phyloP scores from a whole-genome alignment of 2,888 invertebrate genomes.

The Crocallis elinguaria region DNA sequence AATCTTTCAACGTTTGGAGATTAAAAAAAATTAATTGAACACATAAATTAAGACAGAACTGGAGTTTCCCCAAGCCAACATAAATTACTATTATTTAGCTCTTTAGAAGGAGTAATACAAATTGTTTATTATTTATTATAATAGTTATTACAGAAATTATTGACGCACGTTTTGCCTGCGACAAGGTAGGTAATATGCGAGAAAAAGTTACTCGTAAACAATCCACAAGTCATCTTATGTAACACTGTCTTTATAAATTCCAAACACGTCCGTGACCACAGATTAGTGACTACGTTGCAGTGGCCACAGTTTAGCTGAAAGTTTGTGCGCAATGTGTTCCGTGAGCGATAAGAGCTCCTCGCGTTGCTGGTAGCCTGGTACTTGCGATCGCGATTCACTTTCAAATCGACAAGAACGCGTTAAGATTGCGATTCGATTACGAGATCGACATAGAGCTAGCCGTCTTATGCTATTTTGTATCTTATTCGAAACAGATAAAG shows the following conservation, averaged over 20 bases:
- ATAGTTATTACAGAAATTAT: slow-evolving; percentile 6
- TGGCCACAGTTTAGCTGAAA: slow-evolving; percentile 3
- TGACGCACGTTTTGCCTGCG: slow-evolving; percentile 1
- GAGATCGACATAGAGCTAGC: background rate
- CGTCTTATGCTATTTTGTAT: background rate
- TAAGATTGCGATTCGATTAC: slow-evolving; percentile 35
- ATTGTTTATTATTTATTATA: slow-evolving; percentile 9
- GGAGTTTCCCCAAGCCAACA: slow-evolving; percentile 1
- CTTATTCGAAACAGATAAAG: slow-evolving; percentile 13
- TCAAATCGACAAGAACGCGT: slow-evolving; percentile 60
- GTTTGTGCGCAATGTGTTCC: slow-evolving; percentile 1
- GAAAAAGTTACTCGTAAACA: slow-evolving; percentile 19
- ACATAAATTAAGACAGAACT: slow-evolving; percentile 13
- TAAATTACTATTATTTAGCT: background rate
- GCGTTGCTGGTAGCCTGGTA: slow-evolving; percentile 58
- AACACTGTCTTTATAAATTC: slow-evolving; percentile 22
- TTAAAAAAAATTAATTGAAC: slow-evolving; percentile 18
- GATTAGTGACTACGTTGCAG: background rate
- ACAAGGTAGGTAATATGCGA: slow-evolving; percentile 7
- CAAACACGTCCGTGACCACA: slow-evolving; percentile 11
- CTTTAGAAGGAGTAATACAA: slow-evolving; percentile 4
- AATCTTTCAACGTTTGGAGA: slow-evolving; percentile 19
- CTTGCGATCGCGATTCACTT: slow-evolving; percentile 61
- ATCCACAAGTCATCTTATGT: slow-evolving; percentile 20
- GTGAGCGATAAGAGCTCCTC: slow-evolving; percentile 38